These are phyloP conservation scores for Gallinago jamesoni DNA, from an alignment of 2,113 vertebrate genomes.

Conservation along the genomic window DNA sequence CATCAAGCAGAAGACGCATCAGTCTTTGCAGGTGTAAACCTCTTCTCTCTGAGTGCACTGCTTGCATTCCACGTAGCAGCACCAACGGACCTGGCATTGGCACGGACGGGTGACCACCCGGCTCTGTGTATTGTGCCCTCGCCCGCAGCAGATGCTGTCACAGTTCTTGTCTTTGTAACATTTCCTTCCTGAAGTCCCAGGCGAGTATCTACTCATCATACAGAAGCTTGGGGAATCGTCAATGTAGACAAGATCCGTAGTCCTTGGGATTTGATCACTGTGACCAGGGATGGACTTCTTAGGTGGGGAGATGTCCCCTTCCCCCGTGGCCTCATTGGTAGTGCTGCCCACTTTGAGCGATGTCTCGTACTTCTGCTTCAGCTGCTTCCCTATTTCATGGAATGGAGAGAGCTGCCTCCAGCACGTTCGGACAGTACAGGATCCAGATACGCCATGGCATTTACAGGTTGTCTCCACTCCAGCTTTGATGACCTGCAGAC, in stretches of 20 bases:
- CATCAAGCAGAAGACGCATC: neutral
- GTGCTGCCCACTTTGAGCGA: conserved; percentile 93
- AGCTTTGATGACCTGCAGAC: conserved; percentile 89
- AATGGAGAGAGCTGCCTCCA: conserved; percentile 97
- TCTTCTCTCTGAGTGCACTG: conserved; percentile 97
- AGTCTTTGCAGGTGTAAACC: conserved; percentile 97
- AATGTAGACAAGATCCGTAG: conserved; percentile 93
- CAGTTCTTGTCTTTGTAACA: conserved; percentile 99
- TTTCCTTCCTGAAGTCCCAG: conserved; percentile 89
- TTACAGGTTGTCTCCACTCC: conserved; percentile 98
- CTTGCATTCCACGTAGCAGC: conserved; percentile 98
- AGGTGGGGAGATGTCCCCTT: conserved; percentile 87
- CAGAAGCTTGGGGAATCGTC: conserved; percentile 99
- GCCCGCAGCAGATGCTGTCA: conserved; percentile 95
- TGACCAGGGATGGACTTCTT: conserved; percentile 74
- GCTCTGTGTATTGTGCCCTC: conserved; percentile 97
- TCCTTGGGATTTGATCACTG: conserved; percentile 89
- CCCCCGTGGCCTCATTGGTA: conserved; percentile 93
- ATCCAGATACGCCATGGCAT: conserved; percentile 95
- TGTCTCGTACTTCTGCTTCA: conserved; percentile 95
- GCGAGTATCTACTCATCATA: conserved; percentile 88
- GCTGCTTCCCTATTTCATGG: conserved; percentile 93
- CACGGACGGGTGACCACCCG: conserved; percentile 93
- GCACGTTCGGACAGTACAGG: conserved; percentile 95
- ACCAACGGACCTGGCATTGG: conserved; percentile 99